phyloP scores from a whole-genome alignment of 1,140 invertebrate genomes.

The Sogatella furcifera region DNA sequence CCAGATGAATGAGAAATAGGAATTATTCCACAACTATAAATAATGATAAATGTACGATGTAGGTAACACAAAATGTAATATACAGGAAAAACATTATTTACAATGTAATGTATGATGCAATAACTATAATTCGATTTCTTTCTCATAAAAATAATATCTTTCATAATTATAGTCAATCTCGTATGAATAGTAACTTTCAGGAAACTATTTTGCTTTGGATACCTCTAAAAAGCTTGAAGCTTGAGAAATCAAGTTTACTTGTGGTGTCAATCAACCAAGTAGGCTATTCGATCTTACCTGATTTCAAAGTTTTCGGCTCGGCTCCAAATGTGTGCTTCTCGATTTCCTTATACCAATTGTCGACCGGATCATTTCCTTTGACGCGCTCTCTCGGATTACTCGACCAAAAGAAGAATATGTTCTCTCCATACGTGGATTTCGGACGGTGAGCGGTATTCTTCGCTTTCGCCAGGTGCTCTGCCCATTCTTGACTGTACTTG shows the following conservation, averaged over 20 bases:
- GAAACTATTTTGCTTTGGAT: too few relatives aligned
- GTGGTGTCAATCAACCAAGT: not conserved
- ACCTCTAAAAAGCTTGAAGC: too few relatives aligned
- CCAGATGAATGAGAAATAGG: not conserved
- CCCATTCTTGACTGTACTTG: slow-evolving; percentile 69
- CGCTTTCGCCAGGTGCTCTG: slow-evolving; percentile 52
- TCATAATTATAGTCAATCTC: too few relatives aligned
- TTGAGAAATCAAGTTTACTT: too few relatives aligned
- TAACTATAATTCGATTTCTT: too few relatives aligned
- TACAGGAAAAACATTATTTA: too few relatives aligned
- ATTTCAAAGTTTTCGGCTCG: slow-evolving; percentile 37
- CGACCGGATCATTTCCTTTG: slow-evolving; percentile 53
- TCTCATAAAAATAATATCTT: too few relatives aligned
- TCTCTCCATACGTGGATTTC: slow-evolving; percentile 66
- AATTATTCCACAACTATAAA: not conserved
- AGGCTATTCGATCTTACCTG: not conserved
- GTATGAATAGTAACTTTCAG: too few relatives aligned
- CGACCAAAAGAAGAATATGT: slow-evolving; percentile 63
- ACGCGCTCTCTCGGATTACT: slow-evolving; percentile 54
- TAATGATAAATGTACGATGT: too few relatives aligned
- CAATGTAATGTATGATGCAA: too few relatives aligned
- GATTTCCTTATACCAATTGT: slow-evolving; percentile 37
- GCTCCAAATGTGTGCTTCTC: slow-evolving; percentile 47
- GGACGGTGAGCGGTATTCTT: slow-evolving; percentile 61
- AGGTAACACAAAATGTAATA: too few relatives aligned